A percentile compares a stretch with the other conserved stretches of the same genome.
phyloP scores from a whole-genome alignment of 2,113 vertebrate species.

The Paramormyrops kingsleyae region DNA sequence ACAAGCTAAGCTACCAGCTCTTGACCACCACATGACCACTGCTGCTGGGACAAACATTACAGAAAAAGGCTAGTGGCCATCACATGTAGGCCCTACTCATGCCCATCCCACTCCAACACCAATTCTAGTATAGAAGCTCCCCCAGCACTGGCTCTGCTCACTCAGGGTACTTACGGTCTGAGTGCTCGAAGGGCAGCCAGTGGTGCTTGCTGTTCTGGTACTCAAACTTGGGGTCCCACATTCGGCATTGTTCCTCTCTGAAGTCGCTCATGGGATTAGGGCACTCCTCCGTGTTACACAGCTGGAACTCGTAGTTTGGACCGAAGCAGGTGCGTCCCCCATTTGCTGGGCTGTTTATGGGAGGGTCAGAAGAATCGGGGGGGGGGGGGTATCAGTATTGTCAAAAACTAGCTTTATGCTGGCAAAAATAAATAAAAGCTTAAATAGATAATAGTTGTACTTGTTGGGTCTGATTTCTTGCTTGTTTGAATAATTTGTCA shows the following conservation, averaged over 20 bases:
- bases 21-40: background rate
- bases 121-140: background rate
- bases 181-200: conserved; percentile 91
- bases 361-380: background rate
- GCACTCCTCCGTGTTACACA: conserved; percentile 83
- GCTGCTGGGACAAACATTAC: background rate
- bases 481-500: background rate
- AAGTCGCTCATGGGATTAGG: conserved; percentile 75
- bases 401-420: background rate
- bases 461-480: background rate
- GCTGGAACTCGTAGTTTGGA: conserved; percentile 79
- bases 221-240: conserved; percentile 78
- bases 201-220: conserved; percentile 78
- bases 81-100: background rate
- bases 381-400: background rate
- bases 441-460: background rate
- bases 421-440: background rate
- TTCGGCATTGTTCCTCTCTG: conserved; percentile 82
- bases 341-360: conserved; percentile 74
- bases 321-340: conserved; percentile 82
- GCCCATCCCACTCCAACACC: background rate
- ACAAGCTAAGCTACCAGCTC: background rate
- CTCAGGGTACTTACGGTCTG: conserved; percentile 68
- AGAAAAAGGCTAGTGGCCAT: background rate
- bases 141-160: too few relatives aligned